phyloP scores from a whole-genome alignment of 2,888 invertebrate genomes.

The Cephus sareptanus region DNA sequence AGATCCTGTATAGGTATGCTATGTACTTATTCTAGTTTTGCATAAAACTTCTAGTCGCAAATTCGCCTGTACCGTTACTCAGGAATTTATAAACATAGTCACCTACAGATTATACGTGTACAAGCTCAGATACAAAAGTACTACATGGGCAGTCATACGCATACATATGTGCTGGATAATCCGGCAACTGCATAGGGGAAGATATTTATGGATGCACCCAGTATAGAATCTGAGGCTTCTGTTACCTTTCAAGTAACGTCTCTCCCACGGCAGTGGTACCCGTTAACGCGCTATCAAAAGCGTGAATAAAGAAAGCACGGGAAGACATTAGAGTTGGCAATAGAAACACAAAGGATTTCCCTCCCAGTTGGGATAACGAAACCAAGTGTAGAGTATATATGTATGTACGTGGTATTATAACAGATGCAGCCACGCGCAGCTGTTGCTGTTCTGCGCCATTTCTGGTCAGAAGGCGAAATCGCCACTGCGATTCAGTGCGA shows the following conservation, averaged over 20 bases:
- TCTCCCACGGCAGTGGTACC: neutral
- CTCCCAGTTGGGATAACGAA: neutral
- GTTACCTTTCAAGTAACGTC: conserved; percentile 12
- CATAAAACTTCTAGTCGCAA: neutral
- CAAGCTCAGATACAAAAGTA: neutral
- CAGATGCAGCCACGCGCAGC: neutral
- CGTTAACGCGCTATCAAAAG: neutral
- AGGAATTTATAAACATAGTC: neutral
- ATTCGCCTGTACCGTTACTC: neutral
- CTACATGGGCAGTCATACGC: neutral
- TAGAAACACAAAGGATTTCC: neutral
- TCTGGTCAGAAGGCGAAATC: neutral
- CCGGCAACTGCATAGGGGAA: neutral
- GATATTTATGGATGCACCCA: conserved; percentile 36
- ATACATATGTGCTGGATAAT: neutral
- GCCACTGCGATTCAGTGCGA: neutral
- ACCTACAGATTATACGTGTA: neutral
- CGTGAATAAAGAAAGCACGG: neutral
- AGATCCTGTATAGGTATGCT: neutral
- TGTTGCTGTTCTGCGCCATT: neutral
- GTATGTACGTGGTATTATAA: neutral
- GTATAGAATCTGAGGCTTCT: conserved; percentile 21
- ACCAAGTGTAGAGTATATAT: neutral
- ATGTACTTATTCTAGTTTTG: neutral
- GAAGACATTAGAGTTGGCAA: neutral